Evolutionary conservation across 2,797 vertebrate species (phyloP), one percentile per base, ranked within the genome.

Genomic region (Microctenopoma stevenorrisi): DNA sequence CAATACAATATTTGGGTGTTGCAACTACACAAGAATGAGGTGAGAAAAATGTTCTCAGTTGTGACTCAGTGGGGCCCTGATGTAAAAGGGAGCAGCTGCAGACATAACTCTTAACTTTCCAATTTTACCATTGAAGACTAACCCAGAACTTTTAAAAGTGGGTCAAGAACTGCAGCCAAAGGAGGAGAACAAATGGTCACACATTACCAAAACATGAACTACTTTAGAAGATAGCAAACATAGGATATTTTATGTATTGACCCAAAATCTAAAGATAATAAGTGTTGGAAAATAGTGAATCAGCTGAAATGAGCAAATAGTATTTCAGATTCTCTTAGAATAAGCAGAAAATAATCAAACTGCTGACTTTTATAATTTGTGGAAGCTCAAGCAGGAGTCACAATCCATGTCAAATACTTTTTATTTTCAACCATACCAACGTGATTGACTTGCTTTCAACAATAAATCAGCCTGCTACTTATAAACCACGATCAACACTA

Each of bases 371-470:
- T 4, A 50, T 6, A 52, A 56, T 60, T 30, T 14, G n/a, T 56
- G 26, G n/a, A 8, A 76, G 79, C 15, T 6, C 47, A 87, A 63
- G 37, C 33, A 71, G 51, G 14, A 76, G 57, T 72, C 77, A 72
- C 67, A 70, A 47, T 75, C 60, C 74, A 68, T 86, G 82, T 87
- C 86, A 85, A 87, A 90, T 88, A 81, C 55, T 79, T 84, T 92
- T 89, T 89, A 90, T 93, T 92, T 90, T 88, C 79, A 92, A 84
- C 69, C 74, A 82, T 89, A 86, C 82, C 84, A 89, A 74, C n/a
- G 69, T 35, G 28, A 68, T 43, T 86, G 78, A 88, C 56, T 82
- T 81, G 56, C 71, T 90, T 86, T 84, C 52, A 68, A 88, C 84
- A 92, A 84, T 76, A 61, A 67, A 76, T 79, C 61, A 79, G 60